A percentile compares a stretch with the other conserved stretches of the same genome.
phyloP scores from a whole-genome alignment of 2,888 invertebrate genomes.

The Andricus quercusramuli region DNA sequence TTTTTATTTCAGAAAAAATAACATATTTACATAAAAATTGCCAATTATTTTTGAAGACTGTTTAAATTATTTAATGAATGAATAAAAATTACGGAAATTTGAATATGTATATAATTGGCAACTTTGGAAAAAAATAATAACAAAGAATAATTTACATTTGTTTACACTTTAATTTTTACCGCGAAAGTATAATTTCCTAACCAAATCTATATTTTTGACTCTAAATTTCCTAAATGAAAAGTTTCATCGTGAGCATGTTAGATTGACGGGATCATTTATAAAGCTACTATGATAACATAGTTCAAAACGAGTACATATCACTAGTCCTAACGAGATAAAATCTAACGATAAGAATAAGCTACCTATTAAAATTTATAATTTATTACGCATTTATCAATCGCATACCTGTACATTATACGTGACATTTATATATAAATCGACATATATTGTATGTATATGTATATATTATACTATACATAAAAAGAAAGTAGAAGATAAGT shows the following conservation, averaged over 20 bases:
- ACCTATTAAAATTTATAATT: conserved; percentile 58
- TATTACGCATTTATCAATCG: conserved; percentile 66
- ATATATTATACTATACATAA: conserved; percentile 56
- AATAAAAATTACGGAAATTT: no score
- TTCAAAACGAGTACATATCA: conserved; percentile 74
- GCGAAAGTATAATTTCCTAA: no score
- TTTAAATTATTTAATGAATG: no score
- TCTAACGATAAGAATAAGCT: conserved; percentile 10
- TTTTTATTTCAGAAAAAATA: no score
- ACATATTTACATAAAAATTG: no score
- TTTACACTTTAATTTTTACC: no score
- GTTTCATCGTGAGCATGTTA: conserved; percentile 29
- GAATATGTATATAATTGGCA: no score
- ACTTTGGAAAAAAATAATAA: no score
- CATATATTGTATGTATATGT: conserved; percentile 56
- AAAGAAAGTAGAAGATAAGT: conserved; percentile 44
- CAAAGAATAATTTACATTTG: no score
- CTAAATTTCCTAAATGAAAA: conserved; percentile 4
- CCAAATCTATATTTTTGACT: background rate
- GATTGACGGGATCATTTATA: conserved; percentile 45
- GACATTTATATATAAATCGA: conserved; percentile 67
- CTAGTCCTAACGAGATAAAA: conserved; percentile 61
- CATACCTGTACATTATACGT: conserved; percentile 50
- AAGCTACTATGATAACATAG: conserved; percentile 56
- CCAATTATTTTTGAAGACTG: no score